These are phyloP conservation scores for Arremon brunneinucha DNA, from an alignment of 2,797 vertebrate genomes.

Conservation along the genomic window DNA sequence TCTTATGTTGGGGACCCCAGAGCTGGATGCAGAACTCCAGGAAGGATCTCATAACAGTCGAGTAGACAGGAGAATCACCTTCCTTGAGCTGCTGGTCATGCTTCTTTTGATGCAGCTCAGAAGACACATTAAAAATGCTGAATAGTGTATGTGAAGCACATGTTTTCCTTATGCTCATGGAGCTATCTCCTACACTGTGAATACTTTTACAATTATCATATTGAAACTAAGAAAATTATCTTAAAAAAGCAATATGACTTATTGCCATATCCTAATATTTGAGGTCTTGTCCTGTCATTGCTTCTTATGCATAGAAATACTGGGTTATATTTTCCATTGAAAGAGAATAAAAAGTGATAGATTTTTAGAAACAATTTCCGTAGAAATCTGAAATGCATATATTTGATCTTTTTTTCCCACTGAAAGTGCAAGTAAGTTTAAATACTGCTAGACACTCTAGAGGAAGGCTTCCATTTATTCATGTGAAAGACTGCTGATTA, in stretches of 20 bases:
- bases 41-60: fast-evolving
- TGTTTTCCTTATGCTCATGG: neutral
- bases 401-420: neutral
- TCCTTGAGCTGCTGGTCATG: fast-evolving
- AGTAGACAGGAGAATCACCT: neutral
- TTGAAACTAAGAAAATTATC: neutral
- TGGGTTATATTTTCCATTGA: neutral
- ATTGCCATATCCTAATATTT: neutral
- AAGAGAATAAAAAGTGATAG: neutral
- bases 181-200: neutral
- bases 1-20: neutral
- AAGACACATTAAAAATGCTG: neutral
- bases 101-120: neutral
- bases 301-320: neutral
- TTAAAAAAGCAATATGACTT: neutral
- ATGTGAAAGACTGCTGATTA: neutral
- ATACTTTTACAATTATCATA: neutral
- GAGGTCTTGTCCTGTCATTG: neutral
- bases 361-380: neutral
- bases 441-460: neutral
- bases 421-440: neutral
- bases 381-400: neutral
- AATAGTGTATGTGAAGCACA: neutral
- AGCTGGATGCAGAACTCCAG: neutral
- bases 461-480: neutral